Evolutionary conservation across 2,797 vertebrate species (phyloP), one percentile per base, ranked within the genome.

Genomic region (Aphelocoma californica): DNA sequence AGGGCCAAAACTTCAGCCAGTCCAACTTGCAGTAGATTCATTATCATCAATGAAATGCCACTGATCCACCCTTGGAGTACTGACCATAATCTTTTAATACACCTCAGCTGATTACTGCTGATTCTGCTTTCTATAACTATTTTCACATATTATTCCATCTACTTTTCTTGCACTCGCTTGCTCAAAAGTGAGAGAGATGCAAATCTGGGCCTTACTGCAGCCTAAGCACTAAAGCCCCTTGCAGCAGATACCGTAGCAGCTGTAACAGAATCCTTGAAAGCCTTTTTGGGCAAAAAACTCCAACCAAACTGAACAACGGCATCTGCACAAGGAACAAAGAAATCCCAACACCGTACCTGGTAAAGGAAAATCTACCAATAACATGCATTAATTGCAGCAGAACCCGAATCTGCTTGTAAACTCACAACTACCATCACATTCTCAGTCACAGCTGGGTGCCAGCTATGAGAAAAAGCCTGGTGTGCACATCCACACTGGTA

Each of bases 71-170:
- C 65, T 61, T 56, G 32, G 47, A 60, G 56, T 69, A 73, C 56
- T 71, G 67, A 92, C 45, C 42, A 24, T 61, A 86, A 95, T 89
- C 78, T 90, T 81, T 84, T 88, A 84, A 95, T 72, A 58, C 51
- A 72, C 70, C 32, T 70, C 82, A 90, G 64, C 85, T 90, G 89
- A 90, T 86, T 54, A 91, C 54, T 86, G 92, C 88, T 86, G 88
- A 88, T 96, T 88, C 93, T 95, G 93, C 83, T 80, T 88, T 88
- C 83, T 86, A 0, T 24, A 94, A 42, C 72, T 86, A 26, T 81
- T 94, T 90, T 73, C 48, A 72, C 34, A 10, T 66, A 70, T 72
- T 93, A 88, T 79, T 90, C 92, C 58, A 56, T 50, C 58, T 72
- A 84, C 66, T 88, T 92, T 69, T 83, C 69, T 91, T 65, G 36